Evolutionary conservation across 1,140 invertebrate species (phyloP).

Genomic region (Pseudomyrmex cubaensis): DNA sequence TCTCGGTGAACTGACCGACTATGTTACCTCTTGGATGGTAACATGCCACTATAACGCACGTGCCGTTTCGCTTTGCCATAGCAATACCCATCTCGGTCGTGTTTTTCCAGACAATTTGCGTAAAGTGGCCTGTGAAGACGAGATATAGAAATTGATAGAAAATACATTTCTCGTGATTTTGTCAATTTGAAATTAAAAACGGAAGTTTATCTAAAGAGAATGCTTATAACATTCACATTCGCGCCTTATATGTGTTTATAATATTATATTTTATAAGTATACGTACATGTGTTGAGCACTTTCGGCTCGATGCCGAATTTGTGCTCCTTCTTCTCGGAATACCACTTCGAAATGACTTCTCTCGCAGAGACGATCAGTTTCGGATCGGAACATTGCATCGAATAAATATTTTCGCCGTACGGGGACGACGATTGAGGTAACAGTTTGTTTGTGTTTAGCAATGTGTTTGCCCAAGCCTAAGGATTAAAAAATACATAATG

Average conservation of each 20-base stretch:
- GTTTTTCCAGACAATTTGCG: conserved; percentile 91
- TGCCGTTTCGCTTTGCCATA: conserved; percentile 88
- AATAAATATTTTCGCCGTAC: conserved; percentile 89
- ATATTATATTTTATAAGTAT: not conserved
- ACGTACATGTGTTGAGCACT: conserved; percentile 86
- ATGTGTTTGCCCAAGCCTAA: conserved; percentile 90
- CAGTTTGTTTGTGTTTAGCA: conserved; percentile 90
- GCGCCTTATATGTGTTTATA: too few species aligned
- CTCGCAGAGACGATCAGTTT: conserved; percentile 87
- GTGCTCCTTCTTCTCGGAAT: conserved; percentile 88
- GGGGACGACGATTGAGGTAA: conserved; percentile 88
- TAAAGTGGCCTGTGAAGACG: conserved; percentile 88
- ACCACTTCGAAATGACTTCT: conserved; percentile 90
- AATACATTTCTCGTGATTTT: not conserved
- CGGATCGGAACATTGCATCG: conserved; percentile 89
- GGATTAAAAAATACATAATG: not conserved
- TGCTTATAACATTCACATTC: not conserved
- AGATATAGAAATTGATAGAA: not conserved
- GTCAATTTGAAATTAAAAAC: not conserved
- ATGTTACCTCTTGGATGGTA: conserved; percentile 94
- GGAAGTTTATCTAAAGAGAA: too few species aligned
- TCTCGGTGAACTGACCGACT: conserved; percentile 89
- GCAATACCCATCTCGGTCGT: conserved; percentile 91
- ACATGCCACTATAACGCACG: conserved; percentile 90
- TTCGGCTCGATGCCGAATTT: conserved; percentile 88